A percentile compares a stretch with the other conserved stretches of the same genome.
Conservation (phyloP, 1,140 invertebrate genomes). For the Piezodorus guildinii region DNA sequence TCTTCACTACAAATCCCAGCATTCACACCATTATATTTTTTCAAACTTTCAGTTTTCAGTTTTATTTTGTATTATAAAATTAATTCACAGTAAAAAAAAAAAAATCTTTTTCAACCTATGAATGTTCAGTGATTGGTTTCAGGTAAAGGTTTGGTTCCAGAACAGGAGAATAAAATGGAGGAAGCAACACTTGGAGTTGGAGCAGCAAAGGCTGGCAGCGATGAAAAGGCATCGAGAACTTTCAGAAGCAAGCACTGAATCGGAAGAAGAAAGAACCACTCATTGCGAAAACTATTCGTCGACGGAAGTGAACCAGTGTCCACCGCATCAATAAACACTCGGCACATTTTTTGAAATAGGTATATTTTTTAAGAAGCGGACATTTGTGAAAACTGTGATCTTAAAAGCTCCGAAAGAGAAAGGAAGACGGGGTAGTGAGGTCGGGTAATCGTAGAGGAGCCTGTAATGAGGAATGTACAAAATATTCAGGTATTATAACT, state of each 20-base stretch:
- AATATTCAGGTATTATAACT: too few species aligned
- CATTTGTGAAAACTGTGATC: too few species aligned
- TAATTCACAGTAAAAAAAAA: not conserved
- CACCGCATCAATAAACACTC: not conserved
- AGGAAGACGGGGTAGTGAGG: too few species aligned
- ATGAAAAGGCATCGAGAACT: constrained; percentile 45
- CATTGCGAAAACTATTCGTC: not conserved
- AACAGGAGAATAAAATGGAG: constrained; percentile 93
- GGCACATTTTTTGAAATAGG: not conserved
- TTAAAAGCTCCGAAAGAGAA: too few species aligned
- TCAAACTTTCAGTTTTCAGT: too few species aligned
- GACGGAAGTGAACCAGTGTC: not conserved
- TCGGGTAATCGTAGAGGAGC: too few species aligned
- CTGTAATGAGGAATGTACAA: too few species aligned
- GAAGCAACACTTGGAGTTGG: constrained; percentile 82
- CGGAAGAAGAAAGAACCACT: constrained; percentile 16
- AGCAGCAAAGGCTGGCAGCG: constrained; percentile 72
- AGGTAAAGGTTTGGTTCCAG: constrained; percentile 97
- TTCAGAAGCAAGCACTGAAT: constrained; percentile 18
- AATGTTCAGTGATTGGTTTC: constrained; percentile 25
- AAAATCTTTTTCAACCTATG: not conserved
- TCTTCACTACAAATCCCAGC: too few species aligned
- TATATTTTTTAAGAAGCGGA: too few species aligned
- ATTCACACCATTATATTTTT: too few species aligned
- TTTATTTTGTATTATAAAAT: not conserved